Evolutionary conservation across 2,797 vertebrate species (phyloP).

Genomic region (Anolis apletophallus): DNA sequence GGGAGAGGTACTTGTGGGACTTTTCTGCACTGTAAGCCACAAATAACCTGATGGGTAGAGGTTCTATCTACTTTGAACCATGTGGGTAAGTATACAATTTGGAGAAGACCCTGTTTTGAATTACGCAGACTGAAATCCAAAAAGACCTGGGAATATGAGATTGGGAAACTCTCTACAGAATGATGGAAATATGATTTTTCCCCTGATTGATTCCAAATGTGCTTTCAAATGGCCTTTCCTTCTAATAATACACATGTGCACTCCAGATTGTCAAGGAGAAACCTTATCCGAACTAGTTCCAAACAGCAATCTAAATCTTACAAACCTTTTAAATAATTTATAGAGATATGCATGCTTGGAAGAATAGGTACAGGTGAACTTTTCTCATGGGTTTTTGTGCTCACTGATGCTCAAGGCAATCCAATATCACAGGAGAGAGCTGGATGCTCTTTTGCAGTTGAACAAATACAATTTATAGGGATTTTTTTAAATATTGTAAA

Average conservation of each 20-base stretch:
- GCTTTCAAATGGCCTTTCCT: background rate
- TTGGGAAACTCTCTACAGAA: background rate
- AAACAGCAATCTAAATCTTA: slow-evolving; percentile 36
- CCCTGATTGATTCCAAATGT: background rate
- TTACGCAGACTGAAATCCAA: background rate
- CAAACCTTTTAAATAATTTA: slow-evolving; percentile 39
- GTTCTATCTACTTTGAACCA: background rate
- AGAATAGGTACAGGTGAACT: slow-evolving; percentile 34
- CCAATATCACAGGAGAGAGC: slow-evolving; percentile 12
- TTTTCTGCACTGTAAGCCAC: background rate
- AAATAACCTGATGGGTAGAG: background rate
- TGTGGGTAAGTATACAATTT: background rate
- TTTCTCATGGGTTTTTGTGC: slow-evolving; percentile 10
- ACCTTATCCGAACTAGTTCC: slow-evolving; percentile 9
- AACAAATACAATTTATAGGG: slow-evolving; percentile 16
- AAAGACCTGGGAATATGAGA: no score
- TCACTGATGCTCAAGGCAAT: slow-evolving; percentile 40
- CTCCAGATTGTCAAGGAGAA: slow-evolving; percentile 3
- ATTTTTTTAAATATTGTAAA: background rate
- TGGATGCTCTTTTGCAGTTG: slow-evolving; percentile 25
- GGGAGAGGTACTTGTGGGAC: no score
- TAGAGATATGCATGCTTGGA: background rate
- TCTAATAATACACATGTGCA: background rate
- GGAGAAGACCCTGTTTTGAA: background rate
- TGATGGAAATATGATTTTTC: background rate